Evolutionary conservation across 1,140 invertebrate genomes (phyloP).

Genomic region (Berghia stephanieae): DNA sequence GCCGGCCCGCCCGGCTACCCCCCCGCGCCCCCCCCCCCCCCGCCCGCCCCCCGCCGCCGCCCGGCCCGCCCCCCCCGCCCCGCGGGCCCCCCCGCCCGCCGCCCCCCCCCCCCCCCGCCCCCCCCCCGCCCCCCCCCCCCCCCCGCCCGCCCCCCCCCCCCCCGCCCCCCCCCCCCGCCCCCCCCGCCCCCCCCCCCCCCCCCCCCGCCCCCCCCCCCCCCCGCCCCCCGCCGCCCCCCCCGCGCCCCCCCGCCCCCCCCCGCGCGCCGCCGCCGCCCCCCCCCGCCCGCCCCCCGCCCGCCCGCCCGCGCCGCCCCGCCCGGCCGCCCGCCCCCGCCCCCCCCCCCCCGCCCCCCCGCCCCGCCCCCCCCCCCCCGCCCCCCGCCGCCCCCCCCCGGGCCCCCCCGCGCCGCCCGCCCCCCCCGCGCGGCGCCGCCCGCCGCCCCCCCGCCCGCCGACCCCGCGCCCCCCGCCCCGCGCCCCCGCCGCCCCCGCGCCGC

Average conservation of each 20-base stretch:
- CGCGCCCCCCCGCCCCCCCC: conserved; percentile 13
- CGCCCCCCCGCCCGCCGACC: not conserved
- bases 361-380: not conserved
- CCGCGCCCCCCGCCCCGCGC: not conserved
- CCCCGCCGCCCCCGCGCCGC: not conserved
- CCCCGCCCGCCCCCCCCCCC: no score
- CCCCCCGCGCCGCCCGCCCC: not conserved
- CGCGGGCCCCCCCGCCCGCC: no score
- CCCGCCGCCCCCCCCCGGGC: not conserved
- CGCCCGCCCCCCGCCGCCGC: no score
- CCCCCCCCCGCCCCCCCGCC: not conserved
- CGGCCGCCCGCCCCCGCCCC: not conserved
- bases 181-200: no score
- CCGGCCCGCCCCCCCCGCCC: no score
- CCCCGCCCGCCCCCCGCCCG: not conserved
- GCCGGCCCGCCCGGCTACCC: no score
- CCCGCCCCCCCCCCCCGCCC: no score
- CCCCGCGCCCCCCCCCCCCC: no score
- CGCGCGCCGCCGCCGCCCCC: conserved; percentile 18
- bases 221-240: no score
- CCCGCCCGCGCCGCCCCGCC: not conserved
- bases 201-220: no score
- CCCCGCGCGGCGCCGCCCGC: not conserved
- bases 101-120: no score
- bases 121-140: no score